Evolutionary conservation across 2,113 vertebrate genomes (phyloP), one percentile per base, ranked within the genome.

Genomic region (Salvelinus sp.): DNA sequence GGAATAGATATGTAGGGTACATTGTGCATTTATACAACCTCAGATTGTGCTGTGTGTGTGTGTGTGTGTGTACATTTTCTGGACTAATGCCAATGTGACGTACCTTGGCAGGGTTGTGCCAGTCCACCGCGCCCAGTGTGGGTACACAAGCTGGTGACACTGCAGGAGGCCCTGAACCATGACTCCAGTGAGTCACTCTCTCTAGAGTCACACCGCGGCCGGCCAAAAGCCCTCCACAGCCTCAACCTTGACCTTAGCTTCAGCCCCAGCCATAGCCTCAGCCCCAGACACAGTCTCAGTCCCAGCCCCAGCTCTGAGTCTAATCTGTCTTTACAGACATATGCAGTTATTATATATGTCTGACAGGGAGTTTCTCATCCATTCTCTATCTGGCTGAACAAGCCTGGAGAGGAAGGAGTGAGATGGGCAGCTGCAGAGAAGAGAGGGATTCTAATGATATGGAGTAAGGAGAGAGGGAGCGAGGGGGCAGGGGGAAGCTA

Each of bases 381-480:
- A 20, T 30, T 74, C 33, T 50, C 33, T 48, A 44, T 70, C 22
- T n/a, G 25, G 22, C n/a, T 70, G 5, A 67, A 18, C 65, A 68
- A 2, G 12, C n/a, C 58, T 18, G 38, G 25, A 23, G 28, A 6
- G 74, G 76, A 86, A 76, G 67, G 85, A 87, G 66, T 0, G 47
- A 76, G 38, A 44, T 44, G 38, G 66, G 10, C 76, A 81, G 78
- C 81, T 85, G 76, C 76, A 30, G 48, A 65, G 54, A 57, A 25
- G 16, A n/a, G 18, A 28, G 73, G 47, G 72, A 71, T 82, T 83
- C 82, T 38, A 71, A 28, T 33, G 86, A 23, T 78, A 78, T 81
- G 78, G 23, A 48, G 47, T 20, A 27, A 28, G 72, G 48, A 44
- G 16, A 12, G 7, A 28, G 48, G 50, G 54, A n/a, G 16, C 28